Evolutionary conservation across 2,888 invertebrate genomes (phyloP).

Genomic region (Cantharis lateralis): DNA sequence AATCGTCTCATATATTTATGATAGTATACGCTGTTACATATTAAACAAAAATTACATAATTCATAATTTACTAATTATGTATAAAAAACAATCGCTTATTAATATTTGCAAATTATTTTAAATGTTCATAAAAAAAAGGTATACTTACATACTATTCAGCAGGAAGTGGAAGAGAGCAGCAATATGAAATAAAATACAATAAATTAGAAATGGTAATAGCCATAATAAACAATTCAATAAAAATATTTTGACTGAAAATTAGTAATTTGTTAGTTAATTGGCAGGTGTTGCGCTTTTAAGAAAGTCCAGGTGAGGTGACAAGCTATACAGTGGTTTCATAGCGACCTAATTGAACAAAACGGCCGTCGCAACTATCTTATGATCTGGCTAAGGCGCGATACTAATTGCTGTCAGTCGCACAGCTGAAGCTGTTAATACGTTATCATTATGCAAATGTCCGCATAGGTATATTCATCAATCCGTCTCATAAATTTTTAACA

Average conservation of each 20-base stretch:
- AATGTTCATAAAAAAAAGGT: background rate
- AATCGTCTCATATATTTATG: background rate
- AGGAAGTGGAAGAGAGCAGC: background rate
- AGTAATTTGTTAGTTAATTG: conserved; percentile 21
- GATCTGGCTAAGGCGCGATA: conserved; percentile 46
- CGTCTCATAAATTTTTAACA: conserved; percentile 34
- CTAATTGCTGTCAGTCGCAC: conserved; percentile 51
- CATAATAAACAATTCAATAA: background rate
- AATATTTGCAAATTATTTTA: background rate
- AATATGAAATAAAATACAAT: background rate
- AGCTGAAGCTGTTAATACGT: conserved; percentile 54
- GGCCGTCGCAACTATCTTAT: conserved; percentile 38
- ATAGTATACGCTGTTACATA: background rate
- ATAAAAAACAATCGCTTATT: background rate
- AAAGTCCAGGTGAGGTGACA: conserved; percentile 45
- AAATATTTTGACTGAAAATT: conserved; percentile 3
- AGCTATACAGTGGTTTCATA: conserved; percentile 45
- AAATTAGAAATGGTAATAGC: background rate
- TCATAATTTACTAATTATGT: background rate
- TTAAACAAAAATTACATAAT: background rate
- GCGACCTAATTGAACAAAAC: conserved; percentile 47
- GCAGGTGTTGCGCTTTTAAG: conserved; percentile 37
- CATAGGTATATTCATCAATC: conserved; percentile 38
- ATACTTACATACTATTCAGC: conserved; percentile 1
- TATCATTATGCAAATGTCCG: conserved; percentile 54